A percentile compares a stretch with the other conserved stretches of the same genome.
These are phyloP conservation scores for Arremon brunneinucha DNA, from an alignment of 2,797 vertebrate species.

Conservation along the genomic window DNA sequence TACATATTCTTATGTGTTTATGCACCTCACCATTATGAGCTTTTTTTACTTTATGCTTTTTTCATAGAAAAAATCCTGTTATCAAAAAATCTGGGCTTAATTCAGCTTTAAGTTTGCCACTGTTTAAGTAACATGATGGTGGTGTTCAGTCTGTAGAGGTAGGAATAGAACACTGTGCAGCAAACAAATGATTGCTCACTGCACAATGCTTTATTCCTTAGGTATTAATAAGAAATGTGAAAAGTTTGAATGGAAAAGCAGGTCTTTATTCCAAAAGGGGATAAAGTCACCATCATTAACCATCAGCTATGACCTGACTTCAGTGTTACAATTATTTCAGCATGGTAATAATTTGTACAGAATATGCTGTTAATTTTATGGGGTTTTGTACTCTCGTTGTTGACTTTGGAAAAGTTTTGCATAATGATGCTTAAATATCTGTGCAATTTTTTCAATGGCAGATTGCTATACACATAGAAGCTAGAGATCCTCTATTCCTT, in stretches of 20 bases:
- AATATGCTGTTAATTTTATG: background rate
- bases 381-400: accelerated
- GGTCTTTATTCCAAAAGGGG: background rate
- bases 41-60: background rate
- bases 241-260: background rate
- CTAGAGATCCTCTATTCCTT: background rate
- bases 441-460: background rate
- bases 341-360: background rate
- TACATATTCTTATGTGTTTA: background rate
- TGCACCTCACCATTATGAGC: accelerated
- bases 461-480: background rate
- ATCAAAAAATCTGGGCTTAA: background rate
- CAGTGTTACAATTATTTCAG: background rate
- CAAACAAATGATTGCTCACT: background rate
- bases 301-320: background rate
- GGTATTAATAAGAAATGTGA: background rate
- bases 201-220: background rate
- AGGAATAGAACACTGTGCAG: background rate
- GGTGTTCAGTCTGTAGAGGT: background rate
- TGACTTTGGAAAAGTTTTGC: background rate
- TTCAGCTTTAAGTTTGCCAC: background rate
- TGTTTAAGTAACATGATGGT: background rate
- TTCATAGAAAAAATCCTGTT: background rate
- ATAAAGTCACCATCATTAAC: background rate
- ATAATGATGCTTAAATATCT: background rate